Evolutionary conservation across 2,113 vertebrate species (phyloP), one percentile per base, ranked within the genome.

Genomic region (Brachyistius frenatus): DNA sequence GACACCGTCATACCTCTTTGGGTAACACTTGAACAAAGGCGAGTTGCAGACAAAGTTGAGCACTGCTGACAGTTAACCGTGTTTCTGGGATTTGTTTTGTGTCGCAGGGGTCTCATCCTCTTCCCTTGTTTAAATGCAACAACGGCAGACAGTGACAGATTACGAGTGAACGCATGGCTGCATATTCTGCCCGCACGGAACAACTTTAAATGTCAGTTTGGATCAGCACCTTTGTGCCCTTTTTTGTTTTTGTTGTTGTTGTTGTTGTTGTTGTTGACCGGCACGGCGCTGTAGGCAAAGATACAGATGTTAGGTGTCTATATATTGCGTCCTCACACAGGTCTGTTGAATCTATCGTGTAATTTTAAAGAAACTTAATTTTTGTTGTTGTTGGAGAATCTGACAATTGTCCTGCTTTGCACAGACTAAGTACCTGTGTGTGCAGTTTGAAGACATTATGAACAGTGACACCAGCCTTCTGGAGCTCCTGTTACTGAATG

Each of bases 181-280:
- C 23, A 56, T 62, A 79, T 69, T 79, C 13, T 57, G 77, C 56
- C 80, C 14, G 1, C 23, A 83, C 72, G 65, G 16, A 72, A 67
- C 71, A 49, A 53, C 66, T 85, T 84, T 68, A 87, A 81, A 85
- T 71, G 84, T 84, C 86, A 87, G 52, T 81, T 71, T 74, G 66
- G 67, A 86, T 83, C 76, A 83, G 56, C 75, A 88, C 73, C 73
- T 87, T 78, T 44, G 33, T 50, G 66, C 31, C 30, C 50, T 85
- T 81, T 73, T 23, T 23, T 23, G n/a, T n/a, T n/a, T n/a, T n/a
- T n/a, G n/a, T n/a, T n/a, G n/a, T n/a, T 23, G 23, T 1, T 23
- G 23, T 23, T 23, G 23, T 23, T 23, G 23, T 23, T 23, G 23
- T 54, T 52, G 35, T 46, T 44, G 15, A 73, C 62, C 57, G 67